phyloP scores from a whole-genome alignment of 1,140 invertebrate genomes.

The Chymomyza costata region DNA sequence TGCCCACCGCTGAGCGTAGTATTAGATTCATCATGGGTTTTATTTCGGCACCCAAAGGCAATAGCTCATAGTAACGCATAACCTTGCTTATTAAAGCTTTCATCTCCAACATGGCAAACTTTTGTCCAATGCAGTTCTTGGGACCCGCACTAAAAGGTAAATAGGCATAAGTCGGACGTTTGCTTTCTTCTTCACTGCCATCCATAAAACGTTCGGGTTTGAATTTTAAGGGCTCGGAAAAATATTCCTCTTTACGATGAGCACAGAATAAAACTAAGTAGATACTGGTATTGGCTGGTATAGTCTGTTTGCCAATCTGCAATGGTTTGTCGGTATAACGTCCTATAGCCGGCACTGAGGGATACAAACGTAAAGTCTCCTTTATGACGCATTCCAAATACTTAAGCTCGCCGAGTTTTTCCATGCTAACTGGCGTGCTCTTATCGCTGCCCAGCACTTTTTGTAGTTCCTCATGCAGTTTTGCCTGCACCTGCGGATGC shows the following conservation, averaged over 20 bases:
- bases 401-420: conserved; percentile 76
- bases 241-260: conserved; percentile 42
- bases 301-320: conserved; percentile 30
- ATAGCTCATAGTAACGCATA: conserved; percentile 78
- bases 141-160: conserved; percentile 81
- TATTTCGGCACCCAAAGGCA: conserved; percentile 38
- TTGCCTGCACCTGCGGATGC: conserved; percentile 75
- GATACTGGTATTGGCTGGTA: conserved; percentile 50
- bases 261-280: conserved; percentile 68
- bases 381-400: conserved; percentile 78
- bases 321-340: conserved; percentile 73
- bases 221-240: conserved; percentile 75
- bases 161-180: conserved; percentile 76
- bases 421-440: conserved; percentile 56
- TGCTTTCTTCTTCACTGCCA: conserved; percentile 4
- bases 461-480: conserved; percentile 78
- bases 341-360: conserved; percentile 77
- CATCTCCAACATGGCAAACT: conserved; percentile 86
- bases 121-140: conserved; percentile 83
- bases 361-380: conserved; percentile 76
- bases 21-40: conserved; percentile 56
- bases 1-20: conserved; percentile 41
- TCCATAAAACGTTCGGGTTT: conserved; percentile 82
- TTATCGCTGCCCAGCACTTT: conserved; percentile 76
- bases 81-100: conserved; percentile 82